phyloP scores from a whole-genome alignment of 2,888 invertebrate genomes.

The Arctia plantaginis region DNA sequence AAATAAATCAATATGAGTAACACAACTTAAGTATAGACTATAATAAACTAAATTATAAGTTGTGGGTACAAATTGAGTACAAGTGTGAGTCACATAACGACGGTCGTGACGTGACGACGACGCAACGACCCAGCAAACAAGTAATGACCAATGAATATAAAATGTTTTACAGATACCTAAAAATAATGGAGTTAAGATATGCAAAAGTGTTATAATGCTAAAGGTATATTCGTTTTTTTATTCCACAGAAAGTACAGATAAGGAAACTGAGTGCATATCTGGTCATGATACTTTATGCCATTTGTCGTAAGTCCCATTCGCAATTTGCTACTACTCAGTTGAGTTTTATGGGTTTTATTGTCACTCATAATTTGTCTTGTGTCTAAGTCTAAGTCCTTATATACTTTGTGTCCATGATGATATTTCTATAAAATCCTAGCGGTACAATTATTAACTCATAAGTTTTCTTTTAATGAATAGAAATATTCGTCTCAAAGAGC shows the following conservation, averaged over 20 bases:
- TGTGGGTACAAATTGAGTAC: constrained; percentile 2
- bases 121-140: neutral
- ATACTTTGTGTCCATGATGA: neutral
- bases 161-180: neutral
- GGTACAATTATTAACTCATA: neutral
- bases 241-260: neutral
- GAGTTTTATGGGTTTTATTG: neutral
- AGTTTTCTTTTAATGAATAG: neutral
- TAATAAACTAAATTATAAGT: constrained; percentile 9
- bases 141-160: neutral
- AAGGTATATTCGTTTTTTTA: neutral
- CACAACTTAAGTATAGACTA: neutral
- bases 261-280: neutral
- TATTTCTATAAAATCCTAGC: neutral
- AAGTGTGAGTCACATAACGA: neutral
- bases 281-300: no score
- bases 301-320: neutral
- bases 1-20: constrained; percentile 15
- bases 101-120: constrained; percentile 1
- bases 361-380: neutral
- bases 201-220: neutral
- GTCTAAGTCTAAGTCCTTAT: no score
- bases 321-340: neutral
- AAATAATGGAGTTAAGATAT: neutral
- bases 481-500: neutral